Evolutionary conservation across 2,888 invertebrate genomes (phyloP).

Genomic region (Parapristionchus giblindavisi): DNA sequence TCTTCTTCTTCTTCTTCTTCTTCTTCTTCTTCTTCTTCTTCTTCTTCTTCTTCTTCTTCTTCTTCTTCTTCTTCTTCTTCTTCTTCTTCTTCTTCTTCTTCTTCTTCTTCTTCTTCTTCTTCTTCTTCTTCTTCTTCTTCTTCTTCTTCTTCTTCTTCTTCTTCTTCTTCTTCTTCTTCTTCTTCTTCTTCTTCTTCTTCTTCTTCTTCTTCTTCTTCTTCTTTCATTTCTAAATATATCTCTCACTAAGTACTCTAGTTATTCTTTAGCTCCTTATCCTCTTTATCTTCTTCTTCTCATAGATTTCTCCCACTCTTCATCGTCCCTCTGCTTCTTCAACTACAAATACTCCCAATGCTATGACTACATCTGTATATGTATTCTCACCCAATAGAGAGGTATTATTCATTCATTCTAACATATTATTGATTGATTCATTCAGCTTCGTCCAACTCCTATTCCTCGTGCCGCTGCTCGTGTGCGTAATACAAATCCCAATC

Average conservation of each 20-base stretch:
- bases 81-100: not conserved
- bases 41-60: not conserved
- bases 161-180: not conserved
- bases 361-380: slow-evolving; percentile 33
- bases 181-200: not conserved
- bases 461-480: slow-evolving; percentile 13
- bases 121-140: not conserved
- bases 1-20: not conserved
- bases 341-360: slow-evolving; percentile 21
- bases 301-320: slow-evolving; percentile 25
- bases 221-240: not conserved
- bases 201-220: not conserved
- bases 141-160: not conserved
- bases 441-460: slow-evolving; percentile 5
- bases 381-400: slow-evolving; percentile 30
- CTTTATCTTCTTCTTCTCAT: not conserved
- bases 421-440: not conserved
- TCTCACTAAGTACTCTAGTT: not conserved
- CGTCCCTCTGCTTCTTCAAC: slow-evolving; percentile 3
- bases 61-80: not conserved
- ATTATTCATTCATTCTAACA: not conserved
- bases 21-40: not conserved
- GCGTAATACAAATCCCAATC: not conserved
- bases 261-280: not conserved
- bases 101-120: not conserved